phyloP scores from a whole-genome alignment of 2,113 vertebrate genomes.

The Oxyura jamaicensis region DNA sequence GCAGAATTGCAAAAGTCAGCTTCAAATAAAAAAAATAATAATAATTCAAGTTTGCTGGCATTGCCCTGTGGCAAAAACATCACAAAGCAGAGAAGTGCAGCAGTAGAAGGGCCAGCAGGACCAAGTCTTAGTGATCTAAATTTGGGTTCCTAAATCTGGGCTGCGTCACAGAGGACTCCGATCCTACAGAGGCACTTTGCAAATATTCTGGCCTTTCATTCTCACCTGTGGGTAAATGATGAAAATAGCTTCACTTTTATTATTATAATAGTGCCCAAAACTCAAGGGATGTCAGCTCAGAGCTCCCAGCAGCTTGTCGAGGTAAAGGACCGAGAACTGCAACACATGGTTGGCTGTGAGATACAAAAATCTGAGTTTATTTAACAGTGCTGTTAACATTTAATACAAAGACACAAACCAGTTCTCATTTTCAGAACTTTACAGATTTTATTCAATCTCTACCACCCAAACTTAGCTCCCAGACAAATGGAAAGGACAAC shows the following conservation, averaged over 20 bases:
- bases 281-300: neutral
- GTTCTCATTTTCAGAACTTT: constrained; percentile 10
- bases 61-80: neutral
- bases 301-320: neutral
- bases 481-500: constrained; percentile 7
- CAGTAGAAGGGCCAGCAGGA: neutral
- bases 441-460: constrained; percentile 18
- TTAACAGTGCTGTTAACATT: constrained; percentile 68
- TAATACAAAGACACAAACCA: constrained; percentile 73
- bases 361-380: constrained; percentile 82
- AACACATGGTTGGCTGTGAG: constrained; percentile 26
- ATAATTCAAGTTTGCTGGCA: neutral
- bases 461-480: constrained; percentile 21
- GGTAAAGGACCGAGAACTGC: constrained; percentile 40
- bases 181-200: neutral
- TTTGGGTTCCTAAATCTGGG: neutral
- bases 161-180: neutral
- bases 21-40: too few relatives aligned
- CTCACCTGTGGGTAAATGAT: neutral
- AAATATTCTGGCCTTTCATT: neutral
- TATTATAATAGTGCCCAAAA: neutral
- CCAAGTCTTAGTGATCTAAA: neutral
- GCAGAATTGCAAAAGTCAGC: neutral
- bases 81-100: accelerated
- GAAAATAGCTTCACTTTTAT: neutral